Base-by-base conservation (phyloP, 2,888 invertebrate species). In the Embidobia sp. region DNA sequence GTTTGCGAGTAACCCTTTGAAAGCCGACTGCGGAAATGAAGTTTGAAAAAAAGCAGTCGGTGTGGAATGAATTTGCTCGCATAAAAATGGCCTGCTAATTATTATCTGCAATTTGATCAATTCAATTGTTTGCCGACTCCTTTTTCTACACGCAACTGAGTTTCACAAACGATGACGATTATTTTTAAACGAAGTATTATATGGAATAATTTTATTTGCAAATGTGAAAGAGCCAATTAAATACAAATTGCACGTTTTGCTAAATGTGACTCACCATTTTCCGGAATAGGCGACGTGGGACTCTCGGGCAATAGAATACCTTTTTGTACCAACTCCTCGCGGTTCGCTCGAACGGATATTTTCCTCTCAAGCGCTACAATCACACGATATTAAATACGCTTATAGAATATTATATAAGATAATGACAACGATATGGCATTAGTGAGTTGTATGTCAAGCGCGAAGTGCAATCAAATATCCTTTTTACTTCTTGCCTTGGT, bases 341-440 rank as follows among this genome's bases (percentile, higher is more conserved):
- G 94, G 92, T 97, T 97, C 90, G 97, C 97, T 92, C 98, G 95
- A 93, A 98, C 96, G 91, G 98, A 98, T 92, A 98, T 98, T 92
- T 98, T 98, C 90, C 98, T 94, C 92, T 98, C 98, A 92, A 98
- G 93, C 85, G 97, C 98, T 98, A 92, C 80, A 91, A 92, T 67
- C 42, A 42, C 35, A 40, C 10, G 63, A 53, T 51, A 57, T 55
- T 11, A 64, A 57, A 63, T 53, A 49, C 59, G 27, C 26, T 67
- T 26, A 22, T 51, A 22, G 42, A 67, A 53, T 67, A 55, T 48
- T 48, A 49, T 48, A 35, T 44, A 44, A 53, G 53, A 33, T 44
- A 27, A 55, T 46, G 27, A 48, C 26, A 61, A 13, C 11, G 26
- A 33, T 29, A 13, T 33, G 10, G 7, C 31, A 35, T 35, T 61